A percentile compares a stretch with the other conserved stretches of the same genome.
These are phyloP conservation scores for Hapalemur alaotrensis DNA, from an alignment of 2,797 vertebrate species.

Conservation along the genomic window DNA sequence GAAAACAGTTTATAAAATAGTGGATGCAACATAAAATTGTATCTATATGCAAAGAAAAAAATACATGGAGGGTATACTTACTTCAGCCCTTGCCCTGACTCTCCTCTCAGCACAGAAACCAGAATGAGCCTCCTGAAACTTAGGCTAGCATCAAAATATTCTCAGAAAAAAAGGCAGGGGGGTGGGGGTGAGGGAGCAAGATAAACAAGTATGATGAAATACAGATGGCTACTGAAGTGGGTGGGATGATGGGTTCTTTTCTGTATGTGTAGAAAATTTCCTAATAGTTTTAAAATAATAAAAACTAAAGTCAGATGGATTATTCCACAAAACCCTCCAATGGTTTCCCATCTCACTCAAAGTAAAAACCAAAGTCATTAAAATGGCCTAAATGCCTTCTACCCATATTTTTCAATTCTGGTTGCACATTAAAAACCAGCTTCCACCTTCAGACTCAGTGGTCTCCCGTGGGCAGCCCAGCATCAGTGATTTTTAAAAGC, in stretches of 20 bases:
- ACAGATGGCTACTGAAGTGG: not conserved
- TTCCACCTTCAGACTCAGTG: not conserved
- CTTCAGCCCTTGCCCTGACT: not conserved
- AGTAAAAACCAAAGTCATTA: not conserved
- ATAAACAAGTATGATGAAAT: not conserved
- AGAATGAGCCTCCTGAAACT: slow-evolving; percentile 10
- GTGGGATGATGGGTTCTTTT: not conserved
- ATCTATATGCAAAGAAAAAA: not conserved
- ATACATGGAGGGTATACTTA: not conserved
- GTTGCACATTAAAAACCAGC: not conserved
- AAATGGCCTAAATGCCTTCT: not conserved
- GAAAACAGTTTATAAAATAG: not conserved
- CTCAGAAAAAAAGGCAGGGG: not conserved
- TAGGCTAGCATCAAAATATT: slow-evolving; percentile 13
- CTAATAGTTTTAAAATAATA: not conserved
- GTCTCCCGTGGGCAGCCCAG: not conserved
- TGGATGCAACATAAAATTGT: not conserved
- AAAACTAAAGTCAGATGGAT: not conserved
- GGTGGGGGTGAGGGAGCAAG: not conserved
- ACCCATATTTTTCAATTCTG: not conserved
- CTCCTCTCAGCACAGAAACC: slow-evolving; percentile 25
- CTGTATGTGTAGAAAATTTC: not conserved
- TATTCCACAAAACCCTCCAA: not conserved
- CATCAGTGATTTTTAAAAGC: not conserved
- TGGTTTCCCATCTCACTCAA: not conserved